Conservation (phyloP, 2,113 vertebrate genomes). For the Aphelocoma coerulescens region DNA sequence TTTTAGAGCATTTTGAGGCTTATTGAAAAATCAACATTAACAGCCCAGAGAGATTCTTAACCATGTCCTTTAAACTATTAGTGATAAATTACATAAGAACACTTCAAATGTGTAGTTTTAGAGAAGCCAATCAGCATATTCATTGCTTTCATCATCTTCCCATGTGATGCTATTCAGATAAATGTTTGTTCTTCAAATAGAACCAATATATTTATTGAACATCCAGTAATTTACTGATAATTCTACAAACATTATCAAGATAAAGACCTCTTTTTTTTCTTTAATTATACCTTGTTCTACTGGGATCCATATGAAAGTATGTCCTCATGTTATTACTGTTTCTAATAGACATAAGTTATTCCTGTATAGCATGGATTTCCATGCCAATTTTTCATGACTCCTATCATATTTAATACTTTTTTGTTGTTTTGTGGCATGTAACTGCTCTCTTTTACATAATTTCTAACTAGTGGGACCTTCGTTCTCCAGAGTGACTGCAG, state of each 20-base stretch:
- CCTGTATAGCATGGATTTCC: background rate
- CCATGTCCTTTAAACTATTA: background rate
- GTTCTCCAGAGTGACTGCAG: background rate
- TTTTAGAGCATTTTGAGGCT: background rate
- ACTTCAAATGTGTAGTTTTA: background rate
- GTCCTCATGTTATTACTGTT: background rate
- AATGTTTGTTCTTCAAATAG: background rate
- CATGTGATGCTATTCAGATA: background rate
- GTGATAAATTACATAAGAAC: background rate
- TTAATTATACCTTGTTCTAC: background rate
- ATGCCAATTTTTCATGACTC: background rate
- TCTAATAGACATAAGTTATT: background rate
- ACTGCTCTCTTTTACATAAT: background rate
- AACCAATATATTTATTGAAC: background rate
- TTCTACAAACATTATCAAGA: background rate
- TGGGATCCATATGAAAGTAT: background rate
- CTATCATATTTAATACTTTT: background rate
- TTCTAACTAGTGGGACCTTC: background rate
- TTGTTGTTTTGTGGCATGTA: background rate
- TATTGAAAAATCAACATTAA: background rate
- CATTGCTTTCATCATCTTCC: background rate
- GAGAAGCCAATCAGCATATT: background rate
- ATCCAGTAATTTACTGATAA: background rate
- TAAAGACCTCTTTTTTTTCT: background rate
- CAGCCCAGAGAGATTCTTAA: background rate